Base-by-base conservation (phyloP, 2,113 vertebrate genomes). In the Ictidomys tridecemlineatus region DNA sequence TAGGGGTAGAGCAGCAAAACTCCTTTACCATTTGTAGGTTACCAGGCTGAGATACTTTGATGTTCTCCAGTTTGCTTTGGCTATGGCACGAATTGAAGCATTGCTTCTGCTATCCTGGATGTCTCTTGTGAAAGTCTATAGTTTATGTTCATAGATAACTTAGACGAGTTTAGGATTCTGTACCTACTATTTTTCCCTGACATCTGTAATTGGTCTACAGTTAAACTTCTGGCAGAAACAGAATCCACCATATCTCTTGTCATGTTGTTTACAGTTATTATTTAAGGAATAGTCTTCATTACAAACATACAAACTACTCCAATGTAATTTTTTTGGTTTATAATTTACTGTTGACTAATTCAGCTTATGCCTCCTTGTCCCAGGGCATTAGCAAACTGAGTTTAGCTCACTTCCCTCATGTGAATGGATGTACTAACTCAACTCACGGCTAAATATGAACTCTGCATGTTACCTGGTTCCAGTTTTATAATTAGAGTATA, bases 271-370 rank as follows among this genome's bases (percentile, higher is more conserved):
- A 24, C 48, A 70, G 32, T 74, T 89, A 42, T 45, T 76, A 39
- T 63, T 88, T 67, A 77, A n/a, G 51, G 32, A 61, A 85, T 85
- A 51, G 18, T 85, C 73, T 95, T 85, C 51, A 91, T 70, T 67
- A 70, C 8, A 58, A 78, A 78, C 13, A 37, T 90, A 51, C 13
- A 78, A 32, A 61, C 37, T 48, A 51, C 51, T 85, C 45, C 13
- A 14, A 26, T 51, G 63, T 58, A 63, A 90, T 48, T 85, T 58
- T 61, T 61, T 37, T 34, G 30, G 53, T 61, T 51, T 42, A 69
- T 80, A 48, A 39, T 37, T n/a, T n/a, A 53, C 5, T 11, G 0
- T 61, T 85, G 78, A 34, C 80, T 51, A 32, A 91, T 26, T 72
- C 14, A 39, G 34, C 32, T 85, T 67, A 9, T 61, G 61, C 20